Percentiles rank a stretch among this genome's conserved stretches.
These are phyloP conservation scores for Cotesia vestalis DNA, from an alignment of 1,140 invertebrate genomes.

Conservation along the genomic window DNA sequence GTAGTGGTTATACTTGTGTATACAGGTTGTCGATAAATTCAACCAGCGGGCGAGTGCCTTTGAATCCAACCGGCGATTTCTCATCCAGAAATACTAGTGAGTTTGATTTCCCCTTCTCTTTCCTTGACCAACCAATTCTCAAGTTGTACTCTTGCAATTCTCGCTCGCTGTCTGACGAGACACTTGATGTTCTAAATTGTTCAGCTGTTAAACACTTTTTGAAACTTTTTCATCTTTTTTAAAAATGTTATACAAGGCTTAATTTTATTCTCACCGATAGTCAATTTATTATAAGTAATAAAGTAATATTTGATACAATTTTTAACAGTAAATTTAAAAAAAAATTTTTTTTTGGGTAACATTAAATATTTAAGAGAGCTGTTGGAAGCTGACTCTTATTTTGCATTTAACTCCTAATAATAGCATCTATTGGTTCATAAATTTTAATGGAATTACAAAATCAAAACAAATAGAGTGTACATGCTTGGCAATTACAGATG, in stretches of 20 bases:
- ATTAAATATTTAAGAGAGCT: background rate
- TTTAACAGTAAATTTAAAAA: background rate
- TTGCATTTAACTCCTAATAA: slow-evolving; percentile 63
- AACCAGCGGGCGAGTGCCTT: slow-evolving; percentile 51
- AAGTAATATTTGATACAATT: too few relatives aligned
- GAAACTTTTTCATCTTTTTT: background rate
- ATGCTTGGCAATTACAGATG: slow-evolving; percentile 62
- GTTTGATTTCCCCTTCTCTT: too few relatives aligned
- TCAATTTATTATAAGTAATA: background rate
- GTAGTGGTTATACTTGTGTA: slow-evolving; percentile 6
- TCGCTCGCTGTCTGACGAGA: background rate
- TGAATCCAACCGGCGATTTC: slow-evolving; percentile 44
- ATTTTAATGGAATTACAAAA: slow-evolving; percentile 67
- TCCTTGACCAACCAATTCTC: slow-evolving; percentile 11
- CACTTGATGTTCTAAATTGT: background rate
- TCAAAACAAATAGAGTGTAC: slow-evolving; percentile 66
- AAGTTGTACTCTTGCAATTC: background rate
- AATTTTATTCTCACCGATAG: background rate
- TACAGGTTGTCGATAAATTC: slow-evolving; percentile 65
- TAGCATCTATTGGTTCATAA: slow-evolving; percentile 62
- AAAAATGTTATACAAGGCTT: too few relatives aligned
- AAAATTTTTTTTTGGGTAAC: background rate
- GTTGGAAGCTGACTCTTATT: background rate
- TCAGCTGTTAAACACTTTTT: background rate
- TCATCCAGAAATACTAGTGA: slow-evolving; percentile 17